Evolutionary conservation across 2,113 vertebrate genomes (phyloP), one percentile per base, ranked within the genome.

Genomic region (Regulus satrapa): DNA sequence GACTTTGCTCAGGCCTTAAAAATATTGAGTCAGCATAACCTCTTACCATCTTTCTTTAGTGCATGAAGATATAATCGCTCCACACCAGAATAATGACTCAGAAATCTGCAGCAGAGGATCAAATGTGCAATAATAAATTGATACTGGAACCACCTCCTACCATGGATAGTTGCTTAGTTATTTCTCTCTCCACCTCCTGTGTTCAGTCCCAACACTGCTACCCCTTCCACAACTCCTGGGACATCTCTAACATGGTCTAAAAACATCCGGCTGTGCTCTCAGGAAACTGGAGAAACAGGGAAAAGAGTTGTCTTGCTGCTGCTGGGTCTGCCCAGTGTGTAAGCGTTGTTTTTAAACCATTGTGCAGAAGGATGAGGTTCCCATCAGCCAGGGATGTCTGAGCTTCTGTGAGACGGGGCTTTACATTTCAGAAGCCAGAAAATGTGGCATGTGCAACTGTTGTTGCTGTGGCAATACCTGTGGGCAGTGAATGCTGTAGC

Each of bases 21-120:
- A 95, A 85, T 74, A 80, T 14, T 93, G 84, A 91, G 74, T 94
- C 92, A 89, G 67, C 43, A 90, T 46, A 92, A 92, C 54, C 55
- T 89, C 61, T 67, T 23, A 17, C 63, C 2, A 2, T 29, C 46
- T 61, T 58, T 84, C 94, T 94, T 91, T 68, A 64, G 81, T 19
- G 8, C 2, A 1, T n/a, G 34, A 63, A 83, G 86, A 77, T 90
- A 62, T 20, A 89, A 92, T 89, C 29, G 11, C 69, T 79, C 14
- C 5, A 52, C 56, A 71, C 51, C 51, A 80, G 85, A 90, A 55
- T 4, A n/a, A 71, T 40, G 74, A 94, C 63, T 96, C 45, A 77
- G 71, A 89, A 93, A 83, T 79, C 49, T 80, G 71, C 78, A 82
- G 71, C 62, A 89, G 66, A 75, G 5, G 7, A 76, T 87, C 88